Base-by-base conservation (phyloP, 2,888 invertebrate genomes). In the Deilephila elpenor region DNA sequence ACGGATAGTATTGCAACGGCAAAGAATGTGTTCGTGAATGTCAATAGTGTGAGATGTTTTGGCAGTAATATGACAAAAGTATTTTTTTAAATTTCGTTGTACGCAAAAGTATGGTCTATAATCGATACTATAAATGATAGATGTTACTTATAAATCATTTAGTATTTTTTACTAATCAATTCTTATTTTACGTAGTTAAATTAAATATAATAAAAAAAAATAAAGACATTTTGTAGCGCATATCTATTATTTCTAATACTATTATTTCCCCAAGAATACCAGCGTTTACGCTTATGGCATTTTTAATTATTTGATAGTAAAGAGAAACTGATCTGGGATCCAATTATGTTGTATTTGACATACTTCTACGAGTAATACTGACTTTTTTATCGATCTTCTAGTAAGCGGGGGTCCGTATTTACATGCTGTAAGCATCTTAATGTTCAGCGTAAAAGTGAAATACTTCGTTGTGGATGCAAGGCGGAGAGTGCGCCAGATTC, bases 381-480 rank as follows among this genome's bases (percentile, higher is more conserved):
- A n/a, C 19, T 37, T 37, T 20, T 64, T 37, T 3, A 44, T 3
- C 11, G 14, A 14, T 14, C 44, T 37, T 64, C 8, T 34, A 34
- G 32, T 61, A 19, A 34, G 2, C 14, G 14, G 14, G 11, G n/a
- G 56, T 56, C 37, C 25, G 25, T 25, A 67, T 51, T 67, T 67
- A 67, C 17, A 67, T 67, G 19, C 32, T n/a, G 34, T 20, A n/a
- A 34, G 59, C 71, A 71, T 56, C 11, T n/a, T 25, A 75, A 75
- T 77, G 77, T 75, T 75, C 72, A 81, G 75, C 71, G 77, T 79
- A 83, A 84, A 82, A 84, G 83, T 84, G 83, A 83, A 82, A 82
- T 74, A 79, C 29, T 59, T 73, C 72, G 71, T 78, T 75, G 72
- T 76, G 78, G 76, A 80, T 78, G 78, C 78, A 78, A 74, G 75